Evolutionary conservation across 2,888 invertebrate genomes (phyloP).

Genomic region (Sussaba pulchella): DNA sequence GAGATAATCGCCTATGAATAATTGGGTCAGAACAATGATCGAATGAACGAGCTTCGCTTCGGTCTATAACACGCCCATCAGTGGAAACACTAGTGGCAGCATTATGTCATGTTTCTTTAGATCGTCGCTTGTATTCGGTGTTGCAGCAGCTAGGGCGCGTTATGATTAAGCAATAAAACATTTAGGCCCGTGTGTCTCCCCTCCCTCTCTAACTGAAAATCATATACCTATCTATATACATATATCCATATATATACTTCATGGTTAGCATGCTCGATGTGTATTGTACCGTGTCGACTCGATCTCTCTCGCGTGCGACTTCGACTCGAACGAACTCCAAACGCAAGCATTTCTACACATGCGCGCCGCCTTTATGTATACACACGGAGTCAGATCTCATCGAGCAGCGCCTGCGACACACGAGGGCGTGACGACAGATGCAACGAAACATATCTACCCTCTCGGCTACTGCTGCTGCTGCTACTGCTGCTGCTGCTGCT

Average conservation of each 20-base stretch:
- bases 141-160: conserved; percentile 71
- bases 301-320: conserved; percentile 75
- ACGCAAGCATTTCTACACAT: conserved; percentile 23
- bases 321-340: conserved; percentile 60
- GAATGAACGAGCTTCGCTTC: conserved; percentile 54
- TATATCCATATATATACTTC: not conserved
- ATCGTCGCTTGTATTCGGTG: conserved; percentile 53
- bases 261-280: not conserved
- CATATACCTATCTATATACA: conserved; percentile 67
- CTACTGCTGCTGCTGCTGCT: too few relatives aligned
- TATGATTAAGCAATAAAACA: conserved; percentile 84
- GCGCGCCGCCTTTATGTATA: conserved; percentile 34
- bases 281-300: conserved; percentile 7
- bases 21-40: conserved; percentile 72
- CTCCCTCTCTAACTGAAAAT: conserved; percentile 72
- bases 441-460: conserved; percentile 82
- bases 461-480: conserved; percentile 49
- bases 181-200: conserved; percentile 77
- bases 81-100: conserved; percentile 45
- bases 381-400: conserved; percentile 28
- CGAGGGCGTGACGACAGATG: conserved; percentile 84
- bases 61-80: conserved; percentile 62
- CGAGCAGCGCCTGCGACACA: conserved; percentile 53
- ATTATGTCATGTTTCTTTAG: conserved; percentile 68
- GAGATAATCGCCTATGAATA: conserved; percentile 74